phyloP scores from a whole-genome alignment of 2,113 vertebrate genomes.

The Hippocampus comes region DNA sequence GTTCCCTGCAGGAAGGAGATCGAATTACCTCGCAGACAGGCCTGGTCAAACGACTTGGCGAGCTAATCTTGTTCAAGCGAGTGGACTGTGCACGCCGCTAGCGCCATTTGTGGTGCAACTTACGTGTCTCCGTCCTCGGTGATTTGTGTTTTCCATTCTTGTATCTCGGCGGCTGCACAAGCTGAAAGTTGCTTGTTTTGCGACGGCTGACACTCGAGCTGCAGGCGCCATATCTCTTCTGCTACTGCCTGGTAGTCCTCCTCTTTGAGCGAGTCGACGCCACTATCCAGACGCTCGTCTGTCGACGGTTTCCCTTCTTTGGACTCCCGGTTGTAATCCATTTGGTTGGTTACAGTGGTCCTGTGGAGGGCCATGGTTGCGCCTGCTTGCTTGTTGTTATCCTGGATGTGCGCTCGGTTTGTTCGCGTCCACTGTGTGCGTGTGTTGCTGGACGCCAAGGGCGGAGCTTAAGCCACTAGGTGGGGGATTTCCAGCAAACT shows the following conservation, averaged over 20 bases:
- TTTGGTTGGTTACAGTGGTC: slow-evolving; percentile 53
- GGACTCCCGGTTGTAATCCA: slow-evolving; percentile 70
- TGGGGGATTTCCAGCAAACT: slow-evolving; percentile 76
- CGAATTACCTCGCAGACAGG: slow-evolving; percentile 46
- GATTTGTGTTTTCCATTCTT: slow-evolving; percentile 79
- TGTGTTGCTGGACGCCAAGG: slow-evolving; percentile 11
- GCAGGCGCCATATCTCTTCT: slow-evolving; percentile 75
- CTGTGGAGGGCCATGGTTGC: slow-evolving; percentile 62
- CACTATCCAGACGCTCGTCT: slow-evolving; percentile 89
- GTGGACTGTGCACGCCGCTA: neutral
- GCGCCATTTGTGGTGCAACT: slow-evolving; percentile 48
- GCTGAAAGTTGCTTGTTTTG: slow-evolving; percentile 16
- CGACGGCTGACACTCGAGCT: slow-evolving; percentile 61
- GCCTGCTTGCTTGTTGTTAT: neutral
- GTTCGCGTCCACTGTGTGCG: slow-evolving; percentile 16
- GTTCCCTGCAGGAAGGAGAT: slow-evolving; percentile 46
- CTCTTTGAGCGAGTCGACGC: slow-evolving; percentile 90
- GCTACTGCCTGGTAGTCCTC: slow-evolving; percentile 85
- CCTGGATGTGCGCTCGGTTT: slow-evolving; percentile 24
- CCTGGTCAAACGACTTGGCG: slow-evolving; percentile 10
- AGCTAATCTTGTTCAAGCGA: neutral
- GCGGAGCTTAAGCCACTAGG: slow-evolving; percentile 54
- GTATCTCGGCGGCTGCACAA: slow-evolving; percentile 16
- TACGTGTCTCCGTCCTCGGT: slow-evolving; percentile 97
- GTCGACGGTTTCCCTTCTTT: slow-evolving; percentile 68